These are phyloP conservation scores for Neodon shergylaensis DNA, from an alignment of 2,113 vertebrate genomes.

Conservation along the genomic window DNA sequence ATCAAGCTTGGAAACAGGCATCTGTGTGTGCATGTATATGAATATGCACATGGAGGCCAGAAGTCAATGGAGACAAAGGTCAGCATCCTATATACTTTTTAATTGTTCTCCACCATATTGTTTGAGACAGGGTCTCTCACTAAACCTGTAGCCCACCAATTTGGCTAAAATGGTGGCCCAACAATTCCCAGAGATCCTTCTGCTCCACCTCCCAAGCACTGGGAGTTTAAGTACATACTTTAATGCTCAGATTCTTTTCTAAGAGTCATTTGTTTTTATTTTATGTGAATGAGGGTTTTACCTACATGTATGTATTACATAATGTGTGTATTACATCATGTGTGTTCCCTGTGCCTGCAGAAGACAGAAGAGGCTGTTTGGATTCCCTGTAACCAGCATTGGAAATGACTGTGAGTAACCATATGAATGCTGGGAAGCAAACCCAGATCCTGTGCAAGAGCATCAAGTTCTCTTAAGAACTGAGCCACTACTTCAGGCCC, in stretches of 20 bases:
- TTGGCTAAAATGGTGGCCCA: not conserved
- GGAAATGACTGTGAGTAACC: not conserved
- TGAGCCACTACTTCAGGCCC: not conserved
- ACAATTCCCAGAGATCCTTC: not conserved
- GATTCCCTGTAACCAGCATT: not conserved
- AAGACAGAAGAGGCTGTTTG: not conserved
- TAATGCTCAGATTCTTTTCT: not conserved
- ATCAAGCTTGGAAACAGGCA: not conserved
- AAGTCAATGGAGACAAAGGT: not conserved
- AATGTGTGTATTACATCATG: not conserved
- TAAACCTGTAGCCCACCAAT: not conserved
- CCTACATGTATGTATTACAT: not conserved
- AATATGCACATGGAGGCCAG: not conserved
- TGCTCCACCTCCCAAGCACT: not conserved
- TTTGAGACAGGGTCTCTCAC: not conserved
- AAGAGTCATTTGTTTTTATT: not conserved
- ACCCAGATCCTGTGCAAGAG: not conserved
- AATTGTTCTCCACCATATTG: not conserved
- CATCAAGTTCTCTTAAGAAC: not conserved
- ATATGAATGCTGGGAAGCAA: not conserved
- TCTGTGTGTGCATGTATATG: not conserved
- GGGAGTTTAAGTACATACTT: not conserved
- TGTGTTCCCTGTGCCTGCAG: not conserved
- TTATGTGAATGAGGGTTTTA: not conserved
- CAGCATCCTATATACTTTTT: not conserved